Percentiles rank a stretch among this genome's conserved stretches.
These are phyloP conservation scores for Chymomyza costata DNA, from an alignment of 1,140 invertebrate species.

Conservation along the genomic window DNA sequence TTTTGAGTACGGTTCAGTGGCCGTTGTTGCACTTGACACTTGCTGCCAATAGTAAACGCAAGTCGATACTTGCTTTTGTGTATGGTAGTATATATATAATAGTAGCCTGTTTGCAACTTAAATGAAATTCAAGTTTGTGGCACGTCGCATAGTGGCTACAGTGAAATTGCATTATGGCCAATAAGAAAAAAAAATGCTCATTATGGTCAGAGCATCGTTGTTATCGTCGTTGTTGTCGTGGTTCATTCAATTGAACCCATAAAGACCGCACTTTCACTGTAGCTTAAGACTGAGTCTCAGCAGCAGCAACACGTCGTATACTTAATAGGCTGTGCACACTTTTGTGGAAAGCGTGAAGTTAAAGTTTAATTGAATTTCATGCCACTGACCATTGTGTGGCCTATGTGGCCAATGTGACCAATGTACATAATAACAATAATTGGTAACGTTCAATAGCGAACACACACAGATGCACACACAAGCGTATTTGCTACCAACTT, in stretches of 20 bases:
- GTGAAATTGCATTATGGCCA: too few species aligned
- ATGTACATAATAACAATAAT: constrained; percentile 36
- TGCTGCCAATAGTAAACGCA: constrained; percentile 22
- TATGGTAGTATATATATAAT: too few species aligned
- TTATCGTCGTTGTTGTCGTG: too few species aligned
- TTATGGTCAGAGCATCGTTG: constrained; percentile 19
- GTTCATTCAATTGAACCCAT: too few species aligned
- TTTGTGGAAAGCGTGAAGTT: constrained; percentile 65
- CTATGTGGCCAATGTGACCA: too few species aligned
- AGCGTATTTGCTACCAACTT: constrained; percentile 46
- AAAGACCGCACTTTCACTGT: constrained; percentile 55
- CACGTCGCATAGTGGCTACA: too few species aligned
- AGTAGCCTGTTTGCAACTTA: too few species aligned
- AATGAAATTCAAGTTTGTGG: too few species aligned
- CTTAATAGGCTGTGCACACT: too few species aligned
- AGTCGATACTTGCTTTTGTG: too few species aligned
- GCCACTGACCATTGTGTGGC: constrained; percentile 11
- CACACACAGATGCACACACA: too few species aligned
- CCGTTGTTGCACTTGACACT: constrained; percentile 53
- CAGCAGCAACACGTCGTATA: constrained; percentile 27
- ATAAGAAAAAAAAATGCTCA: constrained; percentile 14
- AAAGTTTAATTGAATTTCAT: constrained; percentile 68
- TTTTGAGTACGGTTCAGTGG: constrained; percentile 46
- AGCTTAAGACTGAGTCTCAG: too few species aligned
- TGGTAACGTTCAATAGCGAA: constrained; percentile 56